Conservation (phyloP, 2,797 vertebrate species). For the Micromesistius poutassou region DNA sequence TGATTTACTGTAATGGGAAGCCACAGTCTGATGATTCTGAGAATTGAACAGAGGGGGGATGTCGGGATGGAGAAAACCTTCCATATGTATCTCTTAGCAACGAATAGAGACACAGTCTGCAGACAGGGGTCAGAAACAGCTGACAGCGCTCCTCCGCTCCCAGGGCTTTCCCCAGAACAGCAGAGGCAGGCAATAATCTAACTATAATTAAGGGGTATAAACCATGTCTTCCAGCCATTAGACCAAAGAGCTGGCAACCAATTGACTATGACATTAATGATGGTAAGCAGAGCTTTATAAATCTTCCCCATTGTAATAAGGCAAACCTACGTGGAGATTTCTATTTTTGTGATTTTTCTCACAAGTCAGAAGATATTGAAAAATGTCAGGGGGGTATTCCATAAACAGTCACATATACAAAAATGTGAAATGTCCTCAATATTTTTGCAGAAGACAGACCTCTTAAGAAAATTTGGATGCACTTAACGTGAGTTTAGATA, state of each 20-base stretch:
- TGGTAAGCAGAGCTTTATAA: constrained; percentile 50
- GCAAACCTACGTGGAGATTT: constrained; percentile 55
- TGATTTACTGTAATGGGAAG: constrained; percentile 39
- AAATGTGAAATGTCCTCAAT: background rate
- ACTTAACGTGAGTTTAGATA: no score
- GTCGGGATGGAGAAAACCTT: constrained; percentile 43
- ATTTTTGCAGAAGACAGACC: no score
- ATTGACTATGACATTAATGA: constrained; percentile 78
- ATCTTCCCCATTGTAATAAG: constrained; percentile 57
- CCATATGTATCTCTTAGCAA: constrained; percentile 75
- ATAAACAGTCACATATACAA: background rate
- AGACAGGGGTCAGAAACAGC: constrained; percentile 69
- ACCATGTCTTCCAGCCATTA: constrained; percentile 72
- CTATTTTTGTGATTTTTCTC: constrained; percentile 19
- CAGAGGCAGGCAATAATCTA: constrained; percentile 75
- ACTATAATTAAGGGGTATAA: constrained; percentile 83
- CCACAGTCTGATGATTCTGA: constrained; percentile 33
- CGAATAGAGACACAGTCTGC: constrained; percentile 63
- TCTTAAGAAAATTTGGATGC: no score
- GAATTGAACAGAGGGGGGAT: constrained; percentile 54
- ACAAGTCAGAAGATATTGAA: background rate
- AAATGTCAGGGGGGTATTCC: background rate
- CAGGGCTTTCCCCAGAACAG: constrained; percentile 69
- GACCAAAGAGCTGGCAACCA: constrained; percentile 72
- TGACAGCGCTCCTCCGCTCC: constrained; percentile 64